Conservation (phyloP, 2,797 vertebrate species). For the Pseudopleuronectes americanus region DNA sequence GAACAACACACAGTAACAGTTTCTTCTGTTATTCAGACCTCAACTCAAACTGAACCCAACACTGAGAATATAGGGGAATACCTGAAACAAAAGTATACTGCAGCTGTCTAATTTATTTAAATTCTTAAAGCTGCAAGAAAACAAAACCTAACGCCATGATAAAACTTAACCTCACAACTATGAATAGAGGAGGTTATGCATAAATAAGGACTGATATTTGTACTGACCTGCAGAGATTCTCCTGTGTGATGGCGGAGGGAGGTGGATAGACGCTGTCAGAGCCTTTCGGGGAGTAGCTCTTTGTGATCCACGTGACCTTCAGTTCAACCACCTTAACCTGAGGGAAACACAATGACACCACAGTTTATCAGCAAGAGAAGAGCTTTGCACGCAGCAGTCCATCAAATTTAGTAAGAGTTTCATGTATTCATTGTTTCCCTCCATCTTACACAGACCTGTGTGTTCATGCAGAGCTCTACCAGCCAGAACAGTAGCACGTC, state of each 20-base stretch:
- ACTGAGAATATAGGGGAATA: background rate
- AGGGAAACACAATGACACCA: conserved; percentile 10
- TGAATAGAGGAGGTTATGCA: too few relatives aligned
- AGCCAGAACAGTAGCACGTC: background rate
- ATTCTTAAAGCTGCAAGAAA: background rate
- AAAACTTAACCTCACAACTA: too few relatives aligned
- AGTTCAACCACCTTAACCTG: conserved; percentile 97
- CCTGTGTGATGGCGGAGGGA: conserved; percentile 92
- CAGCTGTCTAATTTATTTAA: background rate
- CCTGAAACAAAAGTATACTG: background rate
- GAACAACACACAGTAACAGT: background rate
- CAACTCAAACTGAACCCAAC: too few relatives aligned
- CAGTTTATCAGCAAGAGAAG: background rate
- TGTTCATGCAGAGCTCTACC: background rate
- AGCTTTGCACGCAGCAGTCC: background rate
- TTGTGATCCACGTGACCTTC: conserved; percentile 98
- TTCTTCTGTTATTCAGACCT: background rate
- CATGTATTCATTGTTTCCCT: too few relatives aligned
- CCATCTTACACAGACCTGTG: background rate
- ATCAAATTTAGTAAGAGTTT: too few relatives aligned
- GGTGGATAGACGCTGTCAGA: conserved; percentile 96
- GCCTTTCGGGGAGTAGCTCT: conserved; percentile 96
- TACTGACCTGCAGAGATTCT: conserved; percentile 92
- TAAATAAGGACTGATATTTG: background rate
- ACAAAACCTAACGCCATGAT: background rate